Percentiles rank a stretch among this genome's conserved stretches.
These are phyloP conservation scores for Rhimphoctona megacephalus DNA, from an alignment of 2,888 invertebrate species.

Conservation along the genomic window DNA sequence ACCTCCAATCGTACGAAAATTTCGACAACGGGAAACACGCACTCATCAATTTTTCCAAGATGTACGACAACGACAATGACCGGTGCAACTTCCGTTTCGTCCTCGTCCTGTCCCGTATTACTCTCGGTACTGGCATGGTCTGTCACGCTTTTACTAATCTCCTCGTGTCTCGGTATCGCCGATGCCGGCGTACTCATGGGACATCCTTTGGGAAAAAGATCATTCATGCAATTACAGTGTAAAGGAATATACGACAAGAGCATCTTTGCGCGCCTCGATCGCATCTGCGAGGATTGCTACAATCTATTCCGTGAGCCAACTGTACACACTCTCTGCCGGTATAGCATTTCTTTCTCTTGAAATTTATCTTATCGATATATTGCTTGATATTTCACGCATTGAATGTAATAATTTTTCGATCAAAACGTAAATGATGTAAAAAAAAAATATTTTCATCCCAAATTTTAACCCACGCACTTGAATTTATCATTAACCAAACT, in stretches of 20 bases:
- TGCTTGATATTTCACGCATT: background rate
- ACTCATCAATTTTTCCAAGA: constrained; percentile 81
- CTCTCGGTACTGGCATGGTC: constrained; percentile 84
- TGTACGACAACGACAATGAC: constrained; percentile 72
- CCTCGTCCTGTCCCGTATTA: constrained; percentile 81
- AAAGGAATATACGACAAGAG: constrained; percentile 96
- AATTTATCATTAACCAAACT: no score
- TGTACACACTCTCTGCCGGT: constrained; percentile 94
- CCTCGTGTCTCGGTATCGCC: constrained; percentile 83
- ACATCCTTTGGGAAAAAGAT: constrained; percentile 94
- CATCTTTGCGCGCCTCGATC: constrained; percentile 94
- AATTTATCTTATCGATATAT: background rate
- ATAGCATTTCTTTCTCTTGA: background rate
- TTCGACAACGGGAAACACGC: constrained; percentile 63
- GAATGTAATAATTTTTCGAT: background rate
- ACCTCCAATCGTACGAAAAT: constrained; percentile 54
- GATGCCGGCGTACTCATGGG: constrained; percentile 84
- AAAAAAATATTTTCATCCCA: no score
- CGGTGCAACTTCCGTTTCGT: constrained; percentile 62
- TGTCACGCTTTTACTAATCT: constrained; percentile 83
- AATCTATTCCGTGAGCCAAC: constrained; percentile 92
- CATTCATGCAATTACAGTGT: constrained; percentile 96
- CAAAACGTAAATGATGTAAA: no score
- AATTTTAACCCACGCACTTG: no score
- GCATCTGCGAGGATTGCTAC: constrained; percentile 97